Percentiles rank a stretch among this genome's conserved stretches.
Evolutionary conservation across 2,888 invertebrate genomes (phyloP).

Genomic region (Bruchidius siliquastri): DNA sequence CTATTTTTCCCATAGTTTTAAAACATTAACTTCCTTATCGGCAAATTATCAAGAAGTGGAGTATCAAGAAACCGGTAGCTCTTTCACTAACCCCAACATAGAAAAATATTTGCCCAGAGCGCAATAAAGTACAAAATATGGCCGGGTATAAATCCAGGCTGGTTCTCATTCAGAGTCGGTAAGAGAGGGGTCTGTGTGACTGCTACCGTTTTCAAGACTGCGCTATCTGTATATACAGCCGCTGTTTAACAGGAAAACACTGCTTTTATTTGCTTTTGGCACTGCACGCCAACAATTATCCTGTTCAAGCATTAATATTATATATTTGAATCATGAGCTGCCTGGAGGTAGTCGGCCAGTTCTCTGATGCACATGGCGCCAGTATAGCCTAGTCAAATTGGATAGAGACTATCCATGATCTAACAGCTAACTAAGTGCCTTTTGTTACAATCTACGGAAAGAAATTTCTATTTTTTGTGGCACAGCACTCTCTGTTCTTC

Average conservation of each 20-base stretch:
- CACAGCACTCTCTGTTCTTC: too few species aligned
- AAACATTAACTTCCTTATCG: background rate
- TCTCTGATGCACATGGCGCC: background rate
- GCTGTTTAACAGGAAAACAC: slow-evolving; percentile 35
- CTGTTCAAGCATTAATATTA: slow-evolving; percentile 40
- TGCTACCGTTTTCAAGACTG: background rate
- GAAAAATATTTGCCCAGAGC: background rate
- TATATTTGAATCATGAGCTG: slow-evolving; percentile 37
- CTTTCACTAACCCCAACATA: background rate
- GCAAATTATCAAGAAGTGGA: background rate
- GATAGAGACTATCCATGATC: background rate
- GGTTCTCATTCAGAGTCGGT: background rate
- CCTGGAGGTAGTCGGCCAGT: slow-evolving; percentile 26
- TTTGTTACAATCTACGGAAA: too few species aligned
- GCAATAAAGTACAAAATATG: background rate
- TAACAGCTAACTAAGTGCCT: too few species aligned
- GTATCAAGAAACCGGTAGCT: background rate
- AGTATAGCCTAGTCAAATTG: slow-evolving; percentile 1
- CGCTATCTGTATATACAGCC: background rate
- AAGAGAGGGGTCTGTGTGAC: background rate
- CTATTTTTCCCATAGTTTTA: too few species aligned
- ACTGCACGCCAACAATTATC: slow-evolving; percentile 35
- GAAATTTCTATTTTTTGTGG: too few species aligned
- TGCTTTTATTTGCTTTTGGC: slow-evolving; percentile 26
- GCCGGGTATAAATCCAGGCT: background rate